phyloP scores from a whole-genome alignment of 1,140 invertebrate genomes.

The Drosophila aff. region DNA sequence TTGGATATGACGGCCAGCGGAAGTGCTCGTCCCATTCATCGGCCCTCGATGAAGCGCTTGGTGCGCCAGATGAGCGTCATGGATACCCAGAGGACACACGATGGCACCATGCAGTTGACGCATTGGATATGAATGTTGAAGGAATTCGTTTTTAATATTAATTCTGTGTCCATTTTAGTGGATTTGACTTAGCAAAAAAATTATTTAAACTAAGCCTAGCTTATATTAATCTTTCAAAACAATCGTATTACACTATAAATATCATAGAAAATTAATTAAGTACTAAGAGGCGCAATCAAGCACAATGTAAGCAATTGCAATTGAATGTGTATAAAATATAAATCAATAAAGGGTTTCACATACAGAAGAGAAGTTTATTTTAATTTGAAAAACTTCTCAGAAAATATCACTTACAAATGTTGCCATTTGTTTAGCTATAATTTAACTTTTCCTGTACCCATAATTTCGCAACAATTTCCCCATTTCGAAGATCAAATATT shows the following conservation, averaged over 20 bases:
- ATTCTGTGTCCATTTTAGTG: not conserved
- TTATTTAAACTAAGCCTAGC: not conserved
- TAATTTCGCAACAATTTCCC: slow-evolving; percentile 12
- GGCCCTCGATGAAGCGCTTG: slow-evolving; percentile 88
- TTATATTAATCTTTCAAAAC: not conserved
- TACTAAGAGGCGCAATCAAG: slow-evolving; percentile 18
- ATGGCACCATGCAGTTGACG: slow-evolving; percentile 92
- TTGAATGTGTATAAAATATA: slow-evolving; percentile 40
- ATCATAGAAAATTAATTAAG: not conserved
- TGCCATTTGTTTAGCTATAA: not conserved
- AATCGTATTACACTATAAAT: not conserved
- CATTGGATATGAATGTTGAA: slow-evolving; percentile 87
- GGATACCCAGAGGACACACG: slow-evolving; percentile 91
- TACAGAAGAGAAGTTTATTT: not conserved
- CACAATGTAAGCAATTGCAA: slow-evolving; percentile 47
- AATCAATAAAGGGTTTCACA: slow-evolving; percentile 5
- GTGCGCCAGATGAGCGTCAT: slow-evolving; percentile 91
- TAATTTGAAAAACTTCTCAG: too few relatives aligned
- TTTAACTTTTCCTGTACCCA: slow-evolving; percentile 1
- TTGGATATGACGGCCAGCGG: slow-evolving; percentile 68
- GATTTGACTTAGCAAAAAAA: too few relatives aligned
- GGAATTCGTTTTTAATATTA: too few relatives aligned
- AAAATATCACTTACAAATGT: not conserved
- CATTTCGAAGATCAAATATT: slow-evolving; percentile 18
- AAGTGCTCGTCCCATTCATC: slow-evolving; percentile 63